A percentile compares a stretch with the other conserved stretches of the same genome.
These are phyloP conservation scores for human (Homo sapiens) DNA, from an alignment of 2,113 vertebrate genomes.

Conservation along the genomic window GRCh38 chrX:95041501-95042000, in stretches of 20 bases:
- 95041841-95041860: neutral
- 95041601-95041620: neutral
- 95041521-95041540: neutral
- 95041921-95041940: neutral
- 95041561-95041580: neutral
- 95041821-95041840: neutral
- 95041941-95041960: neutral
- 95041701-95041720: neutral
- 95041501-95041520: neutral
- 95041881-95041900: neutral
- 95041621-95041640: neutral
- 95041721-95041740: neutral
- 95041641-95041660: neutral
- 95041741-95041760: neutral
- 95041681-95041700: neutral
- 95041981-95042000: neutral
- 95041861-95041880: neutral
- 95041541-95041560: neutral
- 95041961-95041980: neutral
- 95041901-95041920: neutral
- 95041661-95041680: neutral
- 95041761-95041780: neutral
- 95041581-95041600: neutral
- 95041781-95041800: neutral
- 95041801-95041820: neutral